Conservation (phyloP, 2,797 vertebrate species). For the Heliangelus exortis region DNA sequence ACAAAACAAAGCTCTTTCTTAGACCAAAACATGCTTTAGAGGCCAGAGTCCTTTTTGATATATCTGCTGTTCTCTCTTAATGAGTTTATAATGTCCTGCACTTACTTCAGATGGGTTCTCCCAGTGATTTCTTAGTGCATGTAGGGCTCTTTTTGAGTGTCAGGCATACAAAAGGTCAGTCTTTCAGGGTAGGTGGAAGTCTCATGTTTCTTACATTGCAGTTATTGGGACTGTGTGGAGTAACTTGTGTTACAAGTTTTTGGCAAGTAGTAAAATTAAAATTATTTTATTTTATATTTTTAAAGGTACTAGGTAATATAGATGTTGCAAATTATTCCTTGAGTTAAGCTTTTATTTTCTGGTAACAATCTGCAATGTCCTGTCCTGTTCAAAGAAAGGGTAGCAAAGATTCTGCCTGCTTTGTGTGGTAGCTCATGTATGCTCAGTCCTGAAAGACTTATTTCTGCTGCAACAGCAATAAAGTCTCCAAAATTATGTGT, state of each 20-base stretch:
- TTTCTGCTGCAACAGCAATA: background rate
- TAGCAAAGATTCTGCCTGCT: background rate
- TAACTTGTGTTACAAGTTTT: background rate
- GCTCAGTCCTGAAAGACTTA: background rate
- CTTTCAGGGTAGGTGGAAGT: background rate
- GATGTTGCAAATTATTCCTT: background rate
- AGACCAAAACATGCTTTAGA: background rate
- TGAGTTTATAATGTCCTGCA: background rate
- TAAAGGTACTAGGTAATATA: rapidly evolving
- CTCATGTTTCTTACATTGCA: rapidly evolving
- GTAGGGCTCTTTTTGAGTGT: background rate
- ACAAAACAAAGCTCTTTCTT: background rate
- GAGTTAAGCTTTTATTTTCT: background rate
- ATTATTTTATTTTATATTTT: background rate
- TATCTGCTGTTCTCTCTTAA: background rate
- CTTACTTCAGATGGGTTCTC: background rate
- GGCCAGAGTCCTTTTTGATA: background rate
- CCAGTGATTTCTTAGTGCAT: background rate
- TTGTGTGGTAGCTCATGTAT: background rate
- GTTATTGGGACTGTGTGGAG: background rate
- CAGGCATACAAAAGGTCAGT: background rate
- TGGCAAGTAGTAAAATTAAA: background rate
- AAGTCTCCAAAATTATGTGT: background rate
- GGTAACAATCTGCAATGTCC: background rate
- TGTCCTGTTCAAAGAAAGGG: background rate